These are phyloP conservation scores for Trididemnum nubilum DNA, from an alignment of 23 tunicate genomes.

Conservation along the genomic window DNA sequence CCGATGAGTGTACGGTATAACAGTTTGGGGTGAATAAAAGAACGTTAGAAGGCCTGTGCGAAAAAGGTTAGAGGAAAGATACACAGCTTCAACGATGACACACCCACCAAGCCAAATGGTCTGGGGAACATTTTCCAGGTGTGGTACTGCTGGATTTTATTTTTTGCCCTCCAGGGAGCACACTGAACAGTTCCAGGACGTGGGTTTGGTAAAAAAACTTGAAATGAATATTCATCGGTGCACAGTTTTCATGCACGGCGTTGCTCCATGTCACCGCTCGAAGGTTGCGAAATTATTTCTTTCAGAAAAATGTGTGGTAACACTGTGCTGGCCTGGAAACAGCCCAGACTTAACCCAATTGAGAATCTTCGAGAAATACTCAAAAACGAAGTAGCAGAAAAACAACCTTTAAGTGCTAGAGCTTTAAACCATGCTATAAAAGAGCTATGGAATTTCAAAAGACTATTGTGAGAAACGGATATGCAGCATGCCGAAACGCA, in stretches of 20 bases:
- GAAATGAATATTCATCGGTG: conserved; percentile 15
- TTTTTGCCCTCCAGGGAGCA: conserved; percentile 13
- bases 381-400: conserved; percentile 19
- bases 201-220: conserved; percentile 3
- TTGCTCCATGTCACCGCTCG: conserved; percentile 13
- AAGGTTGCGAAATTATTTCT: conserved; percentile 21
- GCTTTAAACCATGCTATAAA: conserved; percentile 20
- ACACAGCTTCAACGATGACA: conserved; percentile 14
- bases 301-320: conserved; percentile 6
- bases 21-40: conserved; percentile 14
- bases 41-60: conserved; percentile 12
- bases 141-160: conserved; percentile 24
- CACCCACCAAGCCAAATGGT: conserved; percentile 32
- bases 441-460: conserved; percentile 21
- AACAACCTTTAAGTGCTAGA: conserved; percentile 21
- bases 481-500: conserved; percentile 18
- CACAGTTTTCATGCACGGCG: conserved; percentile 3
- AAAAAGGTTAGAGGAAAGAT: conserved; percentile 16
- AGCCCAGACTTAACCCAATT: conserved; percentile 10
- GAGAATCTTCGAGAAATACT: conserved; percentile 11
- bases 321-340: conserved; percentile 28
- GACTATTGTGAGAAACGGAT: conserved; percentile 24
- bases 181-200: conserved; percentile 22
- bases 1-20: conserved; percentile 20
- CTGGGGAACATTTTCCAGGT: conserved; percentile 15